phyloP scores from a whole-genome alignment of 2,888 invertebrate species.

The Gymnocheta viridis region DNA sequence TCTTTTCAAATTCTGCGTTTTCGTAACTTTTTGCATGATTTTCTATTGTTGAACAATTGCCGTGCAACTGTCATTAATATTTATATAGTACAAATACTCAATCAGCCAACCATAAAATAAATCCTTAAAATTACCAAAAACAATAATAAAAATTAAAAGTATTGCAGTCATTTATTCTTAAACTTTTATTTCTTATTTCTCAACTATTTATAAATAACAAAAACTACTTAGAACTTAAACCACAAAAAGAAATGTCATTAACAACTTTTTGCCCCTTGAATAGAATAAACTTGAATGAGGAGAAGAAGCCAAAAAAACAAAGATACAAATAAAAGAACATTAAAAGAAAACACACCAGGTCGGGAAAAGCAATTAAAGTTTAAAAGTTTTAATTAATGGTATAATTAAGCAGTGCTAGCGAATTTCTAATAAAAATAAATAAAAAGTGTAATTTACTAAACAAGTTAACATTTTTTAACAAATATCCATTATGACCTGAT shows the following conservation, averaged over 20 bases:
- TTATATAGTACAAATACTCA: not conserved
- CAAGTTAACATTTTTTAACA: not conserved
- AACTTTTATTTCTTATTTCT: not conserved
- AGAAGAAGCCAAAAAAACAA: not conserved
- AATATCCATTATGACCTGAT: not conserved
- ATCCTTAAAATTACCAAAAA: not conserved
- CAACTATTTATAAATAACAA: not conserved
- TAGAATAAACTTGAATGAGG: not conserved
- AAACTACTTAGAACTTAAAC: conserved; percentile 5
- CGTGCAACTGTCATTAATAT: too few species aligned
- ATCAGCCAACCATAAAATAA: not conserved
- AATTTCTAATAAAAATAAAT: conserved; percentile 11
- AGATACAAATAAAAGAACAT: too few species aligned
- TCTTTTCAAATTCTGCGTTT: too few species aligned
- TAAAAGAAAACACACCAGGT: not conserved
- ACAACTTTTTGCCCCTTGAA: conserved; percentile 12
- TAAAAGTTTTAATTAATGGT: conserved; percentile 31
- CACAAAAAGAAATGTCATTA: conserved; percentile 7
- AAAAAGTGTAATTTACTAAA: not conserved
- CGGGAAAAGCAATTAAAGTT: conserved; percentile 18
- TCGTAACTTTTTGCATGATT: not conserved
- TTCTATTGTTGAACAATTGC: not conserved
- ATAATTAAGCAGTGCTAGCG: conserved; percentile 10
- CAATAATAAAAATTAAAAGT: not conserved
- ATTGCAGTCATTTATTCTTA: not conserved